Evolutionary conservation across 2,888 invertebrate species (phyloP).

Genomic region (Pyrrhia umbra): DNA sequence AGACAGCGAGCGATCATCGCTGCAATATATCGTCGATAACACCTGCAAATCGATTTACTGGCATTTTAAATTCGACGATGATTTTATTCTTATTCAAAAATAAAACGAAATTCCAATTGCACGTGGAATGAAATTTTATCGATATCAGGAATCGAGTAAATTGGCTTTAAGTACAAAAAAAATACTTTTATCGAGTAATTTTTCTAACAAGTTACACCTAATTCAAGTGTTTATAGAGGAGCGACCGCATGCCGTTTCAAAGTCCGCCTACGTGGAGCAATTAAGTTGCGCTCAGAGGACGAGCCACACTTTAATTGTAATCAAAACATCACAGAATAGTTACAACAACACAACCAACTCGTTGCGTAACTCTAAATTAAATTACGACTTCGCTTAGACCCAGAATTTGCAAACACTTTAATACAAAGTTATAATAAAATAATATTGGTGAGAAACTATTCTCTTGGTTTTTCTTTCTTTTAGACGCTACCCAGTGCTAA

Average conservation of each 20-base stretch:
- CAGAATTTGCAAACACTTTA: constrained; percentile 48
- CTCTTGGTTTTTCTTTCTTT: constrained; percentile 27
- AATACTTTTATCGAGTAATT: constrained; percentile 29
- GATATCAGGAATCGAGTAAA: constrained; percentile 12
- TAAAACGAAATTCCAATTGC: constrained; percentile 23
- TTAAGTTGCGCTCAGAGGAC: constrained; percentile 60
- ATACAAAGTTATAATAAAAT: constrained; percentile 36
- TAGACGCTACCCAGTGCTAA: constrained; percentile 6
- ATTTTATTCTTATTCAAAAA: constrained; percentile 25
- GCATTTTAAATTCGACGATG: constrained; percentile 18
- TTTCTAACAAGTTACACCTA: constrained; percentile 43
- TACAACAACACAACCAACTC: constrained; percentile 52
- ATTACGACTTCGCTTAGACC: constrained; percentile 54
- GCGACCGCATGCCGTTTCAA: constrained; percentile 47
- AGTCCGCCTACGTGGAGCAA: constrained; percentile 61
- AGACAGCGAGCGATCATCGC: constrained; percentile 34
- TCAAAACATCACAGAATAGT: constrained; percentile 69
- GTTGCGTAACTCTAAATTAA: constrained; percentile 59
- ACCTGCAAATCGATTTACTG: constrained; percentile 23
- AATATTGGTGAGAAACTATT: constrained; percentile 22
- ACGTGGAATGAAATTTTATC: constrained; percentile 25
- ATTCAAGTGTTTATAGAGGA: constrained; percentile 52
- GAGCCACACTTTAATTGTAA: constrained; percentile 71
- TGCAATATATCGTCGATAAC: constrained; percentile 24
- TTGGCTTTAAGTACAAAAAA: constrained; percentile 18